Evolutionary conservation across 1,140 invertebrate genomes (phyloP), one percentile per base, ranked within the genome.

Genomic region (Conus betulinus): DNA sequence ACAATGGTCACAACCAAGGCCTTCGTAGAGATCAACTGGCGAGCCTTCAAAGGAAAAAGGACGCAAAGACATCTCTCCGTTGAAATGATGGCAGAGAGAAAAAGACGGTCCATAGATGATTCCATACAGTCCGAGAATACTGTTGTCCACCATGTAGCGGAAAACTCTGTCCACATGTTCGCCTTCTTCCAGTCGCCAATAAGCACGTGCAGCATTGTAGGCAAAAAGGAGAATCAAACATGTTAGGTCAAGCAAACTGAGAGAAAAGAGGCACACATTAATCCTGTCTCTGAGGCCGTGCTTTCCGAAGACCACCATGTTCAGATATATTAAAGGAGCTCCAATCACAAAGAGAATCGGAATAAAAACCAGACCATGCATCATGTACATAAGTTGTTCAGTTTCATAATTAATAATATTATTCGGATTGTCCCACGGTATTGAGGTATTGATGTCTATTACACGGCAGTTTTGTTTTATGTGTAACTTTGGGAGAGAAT

Each of bases 31-130:
- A 85, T 60, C 5, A n/a, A 27, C 27, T 25, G n/a, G 10, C 60
- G 23, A 51, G 57, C 55, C 7, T 67, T 55, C 39, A 85, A 57
- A 71, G 84, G 84, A 10, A 85, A 85, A 25, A 85, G 84, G 3
- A 85, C 84, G 25, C 84, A 85, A 23, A 85, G 5, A 85, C 84
- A 85, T 51, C 84, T n/a, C 27, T 85, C 84, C 10, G 27, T 20
- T 3, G 84, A 85, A 15, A 85, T 85, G 57, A 39, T 85, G 1
- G 57, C 84, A 10, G 55, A 85, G 23, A 85, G n/a, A 8, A 8
- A 85, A 60, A 23, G n/a, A 60, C 23, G 84, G 60, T 7, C 55
- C 84, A 39, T 85, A 85, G 17, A 17, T 51, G 20, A 63, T 63
- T 4, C 84, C 60, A 39, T 85, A 85, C 23, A 71, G 27, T 39